Base-by-base conservation (phyloP, 2,888 invertebrate species). In the Machimus rusticus region DNA sequence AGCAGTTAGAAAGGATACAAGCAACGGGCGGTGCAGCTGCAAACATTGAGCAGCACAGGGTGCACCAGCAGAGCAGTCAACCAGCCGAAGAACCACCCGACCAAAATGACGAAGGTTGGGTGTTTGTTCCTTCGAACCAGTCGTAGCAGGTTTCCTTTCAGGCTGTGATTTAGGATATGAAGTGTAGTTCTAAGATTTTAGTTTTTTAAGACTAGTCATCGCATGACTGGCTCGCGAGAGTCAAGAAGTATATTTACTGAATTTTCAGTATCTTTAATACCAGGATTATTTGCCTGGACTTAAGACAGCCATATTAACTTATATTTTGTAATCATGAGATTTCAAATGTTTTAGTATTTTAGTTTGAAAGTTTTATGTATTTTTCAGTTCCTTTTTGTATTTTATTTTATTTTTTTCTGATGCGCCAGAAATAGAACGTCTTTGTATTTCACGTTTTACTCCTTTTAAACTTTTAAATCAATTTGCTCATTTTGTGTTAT, bases 71-170 rank as follows among this genome's bases (percentile, higher is more conserved):
- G 86, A 87, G 66, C 79, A 28, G 57, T 87, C 87, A 28, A 86
- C 55, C 57, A 87, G 87, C 14, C 28, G 87, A 84, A 43, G 87
- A 87, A 55, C 76, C 88, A 37, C 74, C 86, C 43, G 89, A 89
- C 37, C 55, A 89, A 19, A 90, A 90, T 74, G 91, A 92, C 86
- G 92, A 92, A 88, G 92, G 92, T 28, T 92, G 92, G 92, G 92
- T 92, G 77, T 90, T 92, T 37, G 90, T 92, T 87, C 90, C 90
- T 19, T 90, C 91, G 23, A 91, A 91, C 88, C 90, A 90, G 76
- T 90, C 92, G 90, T 92, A 92, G 91, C 90, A 88, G 55, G 14
- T 43, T 85, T 12, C 74, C 31, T 74, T 86, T 78, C 6, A 16
- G 39, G 78, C 87, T 87, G 87, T 87, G 87, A 87, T 87, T 74